Evolutionary conservation across 1,140 invertebrate genomes (phyloP).

Genomic region (Coptotermes formosanus): DNA sequence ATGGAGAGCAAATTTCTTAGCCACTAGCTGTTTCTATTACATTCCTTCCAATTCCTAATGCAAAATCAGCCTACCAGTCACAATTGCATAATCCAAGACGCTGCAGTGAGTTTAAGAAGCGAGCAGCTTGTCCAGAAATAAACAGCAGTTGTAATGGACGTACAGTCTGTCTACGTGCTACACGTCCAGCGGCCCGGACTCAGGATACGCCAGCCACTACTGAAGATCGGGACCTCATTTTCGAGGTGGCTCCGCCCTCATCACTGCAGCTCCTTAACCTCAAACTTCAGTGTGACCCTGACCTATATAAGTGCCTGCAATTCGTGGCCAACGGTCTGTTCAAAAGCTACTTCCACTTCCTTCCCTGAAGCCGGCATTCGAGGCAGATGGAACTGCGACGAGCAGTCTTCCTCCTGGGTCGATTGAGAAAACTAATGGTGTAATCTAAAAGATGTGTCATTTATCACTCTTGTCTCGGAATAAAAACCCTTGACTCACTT

Average conservation of each 20-base stretch:
- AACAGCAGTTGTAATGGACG: too few relatives aligned
- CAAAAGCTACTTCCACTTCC: neutral
- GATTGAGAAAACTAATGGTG: neutral
- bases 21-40: too few relatives aligned
- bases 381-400: neutral
- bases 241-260: neutral
- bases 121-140: too few relatives aligned
- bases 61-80: too few relatives aligned
- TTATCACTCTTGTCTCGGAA: neutral
- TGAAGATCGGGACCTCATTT: neutral
- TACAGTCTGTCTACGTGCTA: too few relatives aligned
- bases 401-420: neutral
- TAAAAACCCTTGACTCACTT: neutral
- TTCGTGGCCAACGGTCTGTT: neutral
- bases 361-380: neutral
- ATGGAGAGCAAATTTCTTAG: too few relatives aligned
- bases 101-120: too few relatives aligned
- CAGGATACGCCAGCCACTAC: neutral
- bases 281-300: neutral
- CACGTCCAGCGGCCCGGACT: too few relatives aligned
- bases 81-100: too few relatives aligned
- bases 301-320: neutral
- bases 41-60: too few relatives aligned
- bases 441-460: neutral
- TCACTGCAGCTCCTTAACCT: neutral